Evolutionary conservation across 2,113 vertebrate genomes (phyloP), one percentile per base, ranked within the genome.

Genomic region (Hippocampus zosterae): DNA sequence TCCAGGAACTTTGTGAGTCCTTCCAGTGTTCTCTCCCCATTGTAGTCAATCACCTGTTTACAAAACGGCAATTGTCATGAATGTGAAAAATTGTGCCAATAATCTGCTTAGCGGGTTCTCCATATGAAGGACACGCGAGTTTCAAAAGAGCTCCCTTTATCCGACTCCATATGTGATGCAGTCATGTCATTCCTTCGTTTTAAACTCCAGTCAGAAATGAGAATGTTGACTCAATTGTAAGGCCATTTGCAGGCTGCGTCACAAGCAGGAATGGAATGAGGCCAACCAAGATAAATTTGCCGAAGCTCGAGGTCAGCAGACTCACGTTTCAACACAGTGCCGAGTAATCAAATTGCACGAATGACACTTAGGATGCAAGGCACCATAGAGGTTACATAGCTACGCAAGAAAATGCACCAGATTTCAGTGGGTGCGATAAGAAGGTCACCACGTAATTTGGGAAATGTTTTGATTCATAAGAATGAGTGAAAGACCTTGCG

Each of bases 1-100:
- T 98, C 96, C 90, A 99, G 56, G 89, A 99, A 99, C 72, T 97
- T 98, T 55, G 93, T 93, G 80, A 99, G 98, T 40, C 95, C 96
- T 11, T 98, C 97, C 71, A 99, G 78, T 0, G 97, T 98, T 87
- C 97, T 93, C 86, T 99, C 97, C 0, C 97, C 97, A 0, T 96
- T 99, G 81, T 97, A 99, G 55, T 99, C 97, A 16, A 99, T 93
- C 53, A 99, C 93, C 97, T 99, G 80, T 68, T 15, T 41, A 73
- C 16, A 40, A 68, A 23, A 71, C 1, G 11, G 21, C 0, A 46
- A 16, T 52, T 68, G 2, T 33, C 44, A 60, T 72, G 2, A 72
- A 67, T 6, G n/a, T 5, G 23, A 0, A 19, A 23, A 2, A 29
- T 41, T 37, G 2, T 37, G 65, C 7, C 61, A 33, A 61, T 33